These are phyloP conservation scores for Cerastis leucographa DNA, from an alignment of 2,888 invertebrate species.

Conservation along the genomic window DNA sequence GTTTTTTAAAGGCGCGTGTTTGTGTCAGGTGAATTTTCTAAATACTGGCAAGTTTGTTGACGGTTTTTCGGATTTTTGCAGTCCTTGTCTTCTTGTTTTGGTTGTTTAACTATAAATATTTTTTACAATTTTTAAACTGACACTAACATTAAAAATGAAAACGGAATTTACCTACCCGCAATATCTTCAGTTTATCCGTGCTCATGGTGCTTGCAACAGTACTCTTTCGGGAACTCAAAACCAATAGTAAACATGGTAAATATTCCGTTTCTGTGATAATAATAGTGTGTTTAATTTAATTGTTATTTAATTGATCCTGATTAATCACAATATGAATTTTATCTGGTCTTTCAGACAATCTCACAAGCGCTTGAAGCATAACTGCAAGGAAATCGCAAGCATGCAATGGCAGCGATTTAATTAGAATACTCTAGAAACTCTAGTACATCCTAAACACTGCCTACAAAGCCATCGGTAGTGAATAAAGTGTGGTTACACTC, in stretches of 20 bases:
- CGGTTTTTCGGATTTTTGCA: not conserved
- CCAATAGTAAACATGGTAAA: too few species aligned
- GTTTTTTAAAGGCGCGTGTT: conserved; percentile 45
- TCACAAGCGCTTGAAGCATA: not conserved
- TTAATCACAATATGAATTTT: not conserved
- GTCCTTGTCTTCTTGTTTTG: not conserved
- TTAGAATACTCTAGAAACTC: not conserved
- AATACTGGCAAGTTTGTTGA: conserved; percentile 4
- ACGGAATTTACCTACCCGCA: too few species aligned
- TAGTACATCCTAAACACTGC: conserved; percentile 10
- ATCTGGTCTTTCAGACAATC: not conserved
- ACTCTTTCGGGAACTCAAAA: too few species aligned
- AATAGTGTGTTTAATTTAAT: not conserved
- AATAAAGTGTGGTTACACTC: conserved; percentile 37
- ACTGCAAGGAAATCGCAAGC: not conserved
- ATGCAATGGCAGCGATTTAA: conserved; percentile 1
- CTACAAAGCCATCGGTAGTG: conserved; percentile 19
- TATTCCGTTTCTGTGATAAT: too few species aligned
- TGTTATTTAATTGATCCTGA: not conserved
- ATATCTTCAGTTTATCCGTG: too few species aligned
- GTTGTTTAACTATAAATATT: not conserved
- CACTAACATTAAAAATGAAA: too few species aligned
- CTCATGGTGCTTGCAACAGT: too few species aligned
- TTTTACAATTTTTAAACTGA: not conserved
- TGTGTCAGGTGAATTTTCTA: conserved; percentile 31